These are phyloP conservation scores for Lysiphlebus fabarum DNA, from an alignment of 1,140 invertebrate genomes.

Conservation along the genomic window DNA sequence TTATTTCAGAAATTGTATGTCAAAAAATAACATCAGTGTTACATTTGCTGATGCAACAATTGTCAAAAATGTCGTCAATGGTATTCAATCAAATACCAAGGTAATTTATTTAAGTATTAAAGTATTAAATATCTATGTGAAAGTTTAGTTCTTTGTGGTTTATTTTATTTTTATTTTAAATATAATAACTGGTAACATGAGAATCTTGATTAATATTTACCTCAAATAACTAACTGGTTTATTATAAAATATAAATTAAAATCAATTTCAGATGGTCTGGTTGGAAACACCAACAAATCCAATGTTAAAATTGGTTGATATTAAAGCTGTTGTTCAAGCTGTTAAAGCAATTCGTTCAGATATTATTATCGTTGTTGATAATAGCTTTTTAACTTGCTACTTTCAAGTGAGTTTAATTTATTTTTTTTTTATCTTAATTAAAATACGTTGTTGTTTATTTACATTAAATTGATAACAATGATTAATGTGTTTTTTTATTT, in stretches of 20 bases:
- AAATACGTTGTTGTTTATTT: too few species aligned
- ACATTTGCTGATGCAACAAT: slow-evolving; percentile 82
- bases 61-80: slow-evolving; percentile 63
- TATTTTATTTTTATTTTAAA: too few species aligned
- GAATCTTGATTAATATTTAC: too few species aligned
- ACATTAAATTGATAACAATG: slow-evolving; percentile 1
- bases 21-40: slow-evolving; percentile 67
- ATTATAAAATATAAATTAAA: slow-evolving; percentile 20
- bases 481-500: slow-evolving; percentile 27
- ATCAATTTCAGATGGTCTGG: slow-evolving; percentile 80
- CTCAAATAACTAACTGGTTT: too few species aligned
- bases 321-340: slow-evolving; percentile 69
- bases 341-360: slow-evolving; percentile 61
- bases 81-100: slow-evolving; percentile 82
- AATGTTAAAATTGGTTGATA: slow-evolving; percentile 86
- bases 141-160: neutral
- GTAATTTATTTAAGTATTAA: slow-evolving; percentile 49
- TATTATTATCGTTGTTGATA: slow-evolving; percentile 89
- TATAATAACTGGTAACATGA: too few species aligned
- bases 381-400: slow-evolving; percentile 96
- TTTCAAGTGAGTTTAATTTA: slow-evolving; percentile 69
- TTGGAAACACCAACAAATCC: slow-evolving; percentile 99
- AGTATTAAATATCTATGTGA: neutral
- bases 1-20: slow-evolving; percentile 61
- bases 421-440: slow-evolving; percentile 5